These are phyloP conservation scores for Homarus gammarus DNA, from an alignment of 2,888 invertebrate genomes.

Conservation along the genomic window DNA sequence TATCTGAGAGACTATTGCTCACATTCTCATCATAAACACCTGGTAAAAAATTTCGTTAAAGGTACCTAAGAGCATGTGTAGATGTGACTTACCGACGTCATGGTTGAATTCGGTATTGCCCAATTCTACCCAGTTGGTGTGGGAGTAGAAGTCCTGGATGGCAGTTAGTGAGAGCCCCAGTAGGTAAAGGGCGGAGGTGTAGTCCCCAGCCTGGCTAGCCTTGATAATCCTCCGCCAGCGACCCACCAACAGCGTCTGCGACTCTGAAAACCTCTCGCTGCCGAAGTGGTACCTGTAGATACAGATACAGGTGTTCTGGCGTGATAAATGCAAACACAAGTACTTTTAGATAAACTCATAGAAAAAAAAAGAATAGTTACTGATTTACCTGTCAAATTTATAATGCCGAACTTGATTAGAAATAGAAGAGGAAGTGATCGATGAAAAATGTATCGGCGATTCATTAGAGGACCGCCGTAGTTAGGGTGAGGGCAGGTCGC, in stretches of 20 bases:
- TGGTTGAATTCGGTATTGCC: slow-evolving; percentile 59
- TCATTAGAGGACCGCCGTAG: no score
- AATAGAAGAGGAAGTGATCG: no score
- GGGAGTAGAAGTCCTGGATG: slow-evolving; percentile 76
- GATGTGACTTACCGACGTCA: slow-evolving; percentile 37
- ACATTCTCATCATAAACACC: no score
- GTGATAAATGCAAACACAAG: not conserved
- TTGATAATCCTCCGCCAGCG: slow-evolving; percentile 55
- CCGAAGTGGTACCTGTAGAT: slow-evolving; percentile 56
- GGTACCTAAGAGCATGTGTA: no score
- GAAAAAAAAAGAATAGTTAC: not conserved
- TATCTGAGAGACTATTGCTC: no score
- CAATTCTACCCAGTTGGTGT: slow-evolving; percentile 76
- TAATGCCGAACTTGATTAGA: not conserved
- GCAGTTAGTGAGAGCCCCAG: slow-evolving; percentile 63
- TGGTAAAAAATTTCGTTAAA: no score
- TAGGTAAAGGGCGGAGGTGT: slow-evolving; percentile 46
- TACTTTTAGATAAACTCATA: not conserved
- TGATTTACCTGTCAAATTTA: not conserved
- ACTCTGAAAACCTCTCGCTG: slow-evolving; percentile 77
- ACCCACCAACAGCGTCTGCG: slow-evolving; percentile 75
- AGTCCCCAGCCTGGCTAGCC: slow-evolving; percentile 46
- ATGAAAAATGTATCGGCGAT: no score
- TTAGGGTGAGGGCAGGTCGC: no score
- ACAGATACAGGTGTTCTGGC: not conserved